Percentiles rank a stretch among this genome's conserved stretches.
These are phyloP conservation scores for Proisotoma minuta DNA, from an alignment of 2,888 invertebrate genomes.

Conservation along the genomic window DNA sequence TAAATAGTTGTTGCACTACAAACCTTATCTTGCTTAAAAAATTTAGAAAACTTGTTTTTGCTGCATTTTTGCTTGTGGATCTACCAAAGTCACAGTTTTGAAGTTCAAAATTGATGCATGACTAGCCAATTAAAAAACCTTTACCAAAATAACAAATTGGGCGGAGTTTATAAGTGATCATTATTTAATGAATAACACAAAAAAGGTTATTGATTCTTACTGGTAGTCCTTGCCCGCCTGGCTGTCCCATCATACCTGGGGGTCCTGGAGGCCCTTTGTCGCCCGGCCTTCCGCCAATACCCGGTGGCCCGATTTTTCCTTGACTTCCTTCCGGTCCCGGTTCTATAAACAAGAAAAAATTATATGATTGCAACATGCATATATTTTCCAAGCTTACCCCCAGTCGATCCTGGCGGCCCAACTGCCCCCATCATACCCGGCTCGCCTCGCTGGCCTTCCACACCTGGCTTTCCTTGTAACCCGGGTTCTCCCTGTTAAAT, in stretches of 20 bases:
- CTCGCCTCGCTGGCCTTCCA: slow-evolving; percentile 67
- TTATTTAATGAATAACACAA: background rate
- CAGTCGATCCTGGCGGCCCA: slow-evolving; percentile 61
- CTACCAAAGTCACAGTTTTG: no score
- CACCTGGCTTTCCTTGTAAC: slow-evolving; percentile 65
- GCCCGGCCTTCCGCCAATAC: slow-evolving; percentile 67
- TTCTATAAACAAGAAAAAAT: slow-evolving; percentile 52
- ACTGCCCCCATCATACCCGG: slow-evolving; percentile 63
- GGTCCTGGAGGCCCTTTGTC: slow-evolving; percentile 67
- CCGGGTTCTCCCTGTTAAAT: slow-evolving; percentile 64
- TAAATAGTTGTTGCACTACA: no score
- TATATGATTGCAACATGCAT: background rate
- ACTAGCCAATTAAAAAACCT: no score
- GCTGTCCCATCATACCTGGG: slow-evolving; percentile 61
- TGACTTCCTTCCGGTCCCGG: slow-evolving; percentile 57
- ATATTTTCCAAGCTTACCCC: no score
- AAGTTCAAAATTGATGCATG: no score
- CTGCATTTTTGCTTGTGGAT: no score
- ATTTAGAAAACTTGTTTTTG: no score
- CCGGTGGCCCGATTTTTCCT: slow-evolving; percentile 58
- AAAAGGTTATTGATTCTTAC: slow-evolving; percentile 52
- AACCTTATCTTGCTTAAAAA: no score
- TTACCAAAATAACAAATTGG: no score
- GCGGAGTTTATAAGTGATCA: background rate
- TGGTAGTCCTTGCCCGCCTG: slow-evolving; percentile 66